Percentiles rank a stretch among this genome's conserved stretches.
phyloP scores from a whole-genome alignment of 2,113 vertebrate genomes.

The Dendropsophus ebraccatus region DNA sequence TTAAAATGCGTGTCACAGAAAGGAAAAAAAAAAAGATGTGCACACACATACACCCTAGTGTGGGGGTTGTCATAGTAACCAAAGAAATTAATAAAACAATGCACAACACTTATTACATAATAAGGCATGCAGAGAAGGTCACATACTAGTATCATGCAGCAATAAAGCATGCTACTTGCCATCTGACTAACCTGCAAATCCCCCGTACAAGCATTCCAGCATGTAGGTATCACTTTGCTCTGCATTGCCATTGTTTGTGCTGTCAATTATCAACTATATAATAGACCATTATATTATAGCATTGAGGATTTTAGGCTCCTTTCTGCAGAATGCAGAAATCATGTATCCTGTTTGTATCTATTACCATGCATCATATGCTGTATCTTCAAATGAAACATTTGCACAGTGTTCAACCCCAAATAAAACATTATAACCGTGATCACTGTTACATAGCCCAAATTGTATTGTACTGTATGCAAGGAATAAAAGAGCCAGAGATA shows the following conservation, averaged over 20 bases:
- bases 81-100: slow-evolving; percentile 42
- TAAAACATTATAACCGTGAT: not conserved
- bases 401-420: not conserved
- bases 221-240: not conserved
- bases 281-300: not conserved
- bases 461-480: not conserved
- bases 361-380: not conserved
- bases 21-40: not conserved
- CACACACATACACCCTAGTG: not conserved
- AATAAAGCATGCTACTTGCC: not conserved
- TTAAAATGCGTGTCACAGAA: not conserved
- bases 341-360: not conserved
- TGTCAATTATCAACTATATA: not conserved
- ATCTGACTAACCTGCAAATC: no score
- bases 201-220: no score
- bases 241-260: slow-evolving; percentile 15
- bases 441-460: not conserved
- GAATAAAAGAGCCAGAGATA: not conserved
- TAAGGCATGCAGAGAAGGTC: not conserved
- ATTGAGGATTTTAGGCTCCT: not conserved
- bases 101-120: slow-evolving; percentile 9
- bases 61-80: slow-evolving; percentile 30
- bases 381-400: not conserved
- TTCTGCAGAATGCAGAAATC: not conserved
- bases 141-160: not conserved